Evolutionary conservation across 2,888 invertebrate species (phyloP).

Genomic region (Erebia epiphron): DNA sequence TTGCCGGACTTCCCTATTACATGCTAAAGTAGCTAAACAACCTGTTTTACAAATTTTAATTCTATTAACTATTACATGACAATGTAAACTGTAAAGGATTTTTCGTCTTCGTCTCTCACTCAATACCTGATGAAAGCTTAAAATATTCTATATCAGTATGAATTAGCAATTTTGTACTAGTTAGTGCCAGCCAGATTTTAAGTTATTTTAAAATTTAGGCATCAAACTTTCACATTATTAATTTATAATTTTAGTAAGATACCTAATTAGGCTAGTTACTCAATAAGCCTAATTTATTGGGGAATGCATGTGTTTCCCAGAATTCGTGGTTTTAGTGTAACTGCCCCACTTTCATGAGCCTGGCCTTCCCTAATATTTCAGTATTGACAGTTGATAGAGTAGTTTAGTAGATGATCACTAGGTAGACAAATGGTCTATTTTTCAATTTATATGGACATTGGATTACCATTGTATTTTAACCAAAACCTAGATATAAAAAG

Average conservation of each 20-base stretch:
- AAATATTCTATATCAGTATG: no score
- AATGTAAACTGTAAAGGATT: background rate
- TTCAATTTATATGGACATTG: no score
- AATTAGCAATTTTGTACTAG: no score
- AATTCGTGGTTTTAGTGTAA: conserved; percentile 2
- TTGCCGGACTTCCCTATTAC: conserved; percentile 29
- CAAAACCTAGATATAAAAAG: no score
- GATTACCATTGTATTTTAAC: no score
- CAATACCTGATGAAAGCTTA: no score
- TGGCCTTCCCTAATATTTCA: conserved; percentile 4
- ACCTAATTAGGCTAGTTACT: conserved; percentile 46
- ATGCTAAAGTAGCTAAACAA: conserved; percentile 2
- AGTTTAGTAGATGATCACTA: background rate
- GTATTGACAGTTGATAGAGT: background rate
- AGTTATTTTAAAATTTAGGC: no score
- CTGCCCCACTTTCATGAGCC: background rate
- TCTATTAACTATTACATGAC: background rate
- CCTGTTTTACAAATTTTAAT: background rate
- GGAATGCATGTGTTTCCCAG: conserved; percentile 45
- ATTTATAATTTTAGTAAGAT: background rate
- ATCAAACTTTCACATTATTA: no score
- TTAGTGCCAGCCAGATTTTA: no score
- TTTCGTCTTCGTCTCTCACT: background rate
- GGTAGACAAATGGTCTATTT: no score
- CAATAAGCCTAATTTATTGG: conserved; percentile 54